Conservation (phyloP, 2,113 vertebrate species). For the Silurus meridionalis region DNA sequence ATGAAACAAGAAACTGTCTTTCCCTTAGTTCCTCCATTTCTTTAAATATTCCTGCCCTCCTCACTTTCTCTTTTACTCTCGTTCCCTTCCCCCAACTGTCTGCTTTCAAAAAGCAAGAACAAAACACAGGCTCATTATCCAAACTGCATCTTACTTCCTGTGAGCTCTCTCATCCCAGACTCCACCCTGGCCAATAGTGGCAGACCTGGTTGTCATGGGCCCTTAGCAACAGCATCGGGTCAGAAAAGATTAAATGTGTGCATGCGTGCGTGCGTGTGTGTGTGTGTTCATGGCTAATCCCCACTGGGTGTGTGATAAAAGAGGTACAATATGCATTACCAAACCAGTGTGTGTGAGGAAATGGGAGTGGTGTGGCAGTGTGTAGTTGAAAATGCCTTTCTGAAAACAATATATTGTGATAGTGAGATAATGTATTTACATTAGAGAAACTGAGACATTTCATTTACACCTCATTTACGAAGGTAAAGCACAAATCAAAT, state of each 20-base stretch:
- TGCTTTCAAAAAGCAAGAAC: conserved; percentile 25
- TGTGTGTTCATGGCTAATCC: conserved; percentile 31
- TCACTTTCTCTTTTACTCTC: not conserved
- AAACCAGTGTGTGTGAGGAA: conserved; percentile 43
- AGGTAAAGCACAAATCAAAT: not conserved
- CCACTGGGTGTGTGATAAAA: conserved; percentile 54
- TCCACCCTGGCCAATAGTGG: conserved; percentile 63
- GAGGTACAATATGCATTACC: conserved; percentile 58
- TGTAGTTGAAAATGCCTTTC: conserved; percentile 9
- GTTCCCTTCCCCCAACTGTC: conserved; percentile 12
- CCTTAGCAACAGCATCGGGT: conserved; percentile 74
- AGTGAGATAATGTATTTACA: not conserved
- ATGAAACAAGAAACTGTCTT: not conserved
- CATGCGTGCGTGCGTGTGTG: conserved; percentile 37
- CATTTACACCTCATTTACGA: not conserved
- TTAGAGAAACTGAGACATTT: not conserved
- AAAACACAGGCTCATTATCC: conserved; percentile 41
- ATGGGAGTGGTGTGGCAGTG: conserved; percentile 3
- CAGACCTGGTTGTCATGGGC: conserved; percentile 61
- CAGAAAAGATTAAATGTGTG: conserved; percentile 46
- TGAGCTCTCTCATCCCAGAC: conserved; percentile 45
- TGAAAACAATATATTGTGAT: not conserved
- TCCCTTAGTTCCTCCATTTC: not conserved
- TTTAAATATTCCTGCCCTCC: not conserved
- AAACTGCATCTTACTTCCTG: conserved; percentile 42